Percentiles rank a stretch among this genome's conserved stretches.
These are phyloP conservation scores for Cordilura impudica DNA, from an alignment of 2,888 invertebrate genomes.

Conservation along the genomic window DNA sequence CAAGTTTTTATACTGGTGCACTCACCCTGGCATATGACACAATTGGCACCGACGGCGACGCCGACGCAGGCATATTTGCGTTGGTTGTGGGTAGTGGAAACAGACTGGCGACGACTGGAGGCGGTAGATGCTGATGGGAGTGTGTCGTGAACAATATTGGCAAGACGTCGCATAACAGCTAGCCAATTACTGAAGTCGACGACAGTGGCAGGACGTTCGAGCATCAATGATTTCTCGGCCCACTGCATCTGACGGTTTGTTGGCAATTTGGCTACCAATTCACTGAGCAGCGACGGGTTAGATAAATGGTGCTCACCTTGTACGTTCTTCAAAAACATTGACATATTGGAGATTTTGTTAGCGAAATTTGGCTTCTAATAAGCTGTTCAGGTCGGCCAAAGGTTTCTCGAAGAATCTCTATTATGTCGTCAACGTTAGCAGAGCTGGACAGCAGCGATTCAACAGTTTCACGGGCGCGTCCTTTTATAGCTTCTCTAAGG, in stretches of 20 bases:
- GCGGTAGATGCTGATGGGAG: conserved; percentile 7
- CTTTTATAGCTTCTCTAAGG: conserved; percentile 32
- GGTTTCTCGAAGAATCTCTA: conserved; percentile 16
- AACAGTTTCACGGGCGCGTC: conserved; percentile 22
- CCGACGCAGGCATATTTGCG: no score
- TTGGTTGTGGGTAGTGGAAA: no score
- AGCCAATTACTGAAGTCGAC: conserved; percentile 34
- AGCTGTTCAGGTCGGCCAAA: conserved; percentile 32
- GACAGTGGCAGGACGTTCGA: conserved; percentile 23
- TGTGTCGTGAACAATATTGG: conserved; percentile 32
- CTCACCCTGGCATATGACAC: conserved; percentile 14
- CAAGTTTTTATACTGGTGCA: conserved; percentile 1
- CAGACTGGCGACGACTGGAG: background rate
- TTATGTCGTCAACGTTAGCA: conserved; percentile 23
- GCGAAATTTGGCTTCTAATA: conserved; percentile 44
- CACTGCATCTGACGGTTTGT: no score
- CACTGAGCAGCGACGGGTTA: conserved; percentile 50
- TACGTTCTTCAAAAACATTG: conserved; percentile 13
- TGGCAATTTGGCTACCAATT: conserved; percentile 36
- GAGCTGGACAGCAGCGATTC: conserved; percentile 40
- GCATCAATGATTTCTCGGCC: conserved; percentile 20
- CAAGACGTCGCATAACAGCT: conserved; percentile 9
- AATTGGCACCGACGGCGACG: no score
- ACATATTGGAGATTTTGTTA: conserved; percentile 44
- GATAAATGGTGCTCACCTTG: conserved; percentile 34